A percentile compares a stretch with the other conserved stretches of the same genome.
Conservation (phyloP, 2,888 invertebrate genomes). For the Eristalinus aeneus region DNA sequence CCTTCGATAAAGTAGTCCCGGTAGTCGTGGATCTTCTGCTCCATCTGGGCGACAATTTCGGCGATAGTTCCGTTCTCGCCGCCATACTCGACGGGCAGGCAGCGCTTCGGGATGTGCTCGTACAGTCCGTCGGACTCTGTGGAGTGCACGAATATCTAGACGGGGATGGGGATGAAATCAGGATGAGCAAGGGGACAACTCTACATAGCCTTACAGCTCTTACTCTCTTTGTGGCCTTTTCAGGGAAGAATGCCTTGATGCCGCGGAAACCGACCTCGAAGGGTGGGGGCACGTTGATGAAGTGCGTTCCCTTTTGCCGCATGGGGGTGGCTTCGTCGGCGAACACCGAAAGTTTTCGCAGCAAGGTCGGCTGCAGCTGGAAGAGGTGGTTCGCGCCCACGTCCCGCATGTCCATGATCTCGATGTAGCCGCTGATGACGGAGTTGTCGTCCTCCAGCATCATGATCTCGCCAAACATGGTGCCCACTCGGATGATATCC, state of each 20-base stretch:
- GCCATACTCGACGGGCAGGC: constrained; percentile 85
- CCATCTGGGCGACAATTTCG: constrained; percentile 42
- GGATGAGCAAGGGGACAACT: not conserved
- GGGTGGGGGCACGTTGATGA: constrained; percentile 83
- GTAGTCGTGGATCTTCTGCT: constrained; percentile 33
- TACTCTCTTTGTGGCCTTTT: constrained; percentile 84
- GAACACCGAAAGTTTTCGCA: constrained; percentile 83
- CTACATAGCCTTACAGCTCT: constrained; percentile 21
- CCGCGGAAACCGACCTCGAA: constrained; percentile 84
- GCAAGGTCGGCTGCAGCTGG: constrained; percentile 83
- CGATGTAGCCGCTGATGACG: constrained; percentile 82
- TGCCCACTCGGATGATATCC: constrained; percentile 83
- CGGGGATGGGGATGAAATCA: constrained; percentile 1
- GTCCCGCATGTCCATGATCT: constrained; percentile 83
- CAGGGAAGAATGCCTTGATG: constrained; percentile 83
- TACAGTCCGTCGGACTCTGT: constrained; percentile 83
- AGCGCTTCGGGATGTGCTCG: constrained; percentile 82
- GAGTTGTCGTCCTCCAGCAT: constrained; percentile 85
- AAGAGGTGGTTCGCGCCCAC: constrained; percentile 82
- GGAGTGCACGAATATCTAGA: constrained; percentile 83
- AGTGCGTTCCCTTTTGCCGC: constrained; percentile 84
- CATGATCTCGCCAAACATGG: constrained; percentile 85
- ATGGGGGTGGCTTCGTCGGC: constrained; percentile 85
- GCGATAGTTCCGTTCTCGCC: constrained; percentile 82
- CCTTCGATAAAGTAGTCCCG: constrained; percentile 76